Conservation (phyloP, 2,113 vertebrate species). For the Toxotes jaculatrix region DNA sequence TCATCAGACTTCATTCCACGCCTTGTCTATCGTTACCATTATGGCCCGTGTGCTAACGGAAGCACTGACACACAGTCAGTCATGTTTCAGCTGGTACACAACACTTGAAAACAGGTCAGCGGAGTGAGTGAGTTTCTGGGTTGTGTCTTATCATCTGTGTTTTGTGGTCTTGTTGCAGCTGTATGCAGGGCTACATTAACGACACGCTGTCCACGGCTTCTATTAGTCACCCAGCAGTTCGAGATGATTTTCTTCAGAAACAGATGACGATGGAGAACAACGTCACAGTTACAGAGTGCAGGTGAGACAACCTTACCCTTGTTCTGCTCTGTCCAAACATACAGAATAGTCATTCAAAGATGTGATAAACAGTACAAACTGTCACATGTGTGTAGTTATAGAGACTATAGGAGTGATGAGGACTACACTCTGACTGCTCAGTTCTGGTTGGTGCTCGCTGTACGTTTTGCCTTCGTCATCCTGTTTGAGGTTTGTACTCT, state of each 20-base stretch:
- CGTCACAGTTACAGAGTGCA: slow-evolving; percentile 85
- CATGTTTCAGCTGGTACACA: neutral
- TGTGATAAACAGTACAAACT: neutral
- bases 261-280: slow-evolving; percentile 28
- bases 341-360: neutral
- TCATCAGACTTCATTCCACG: slow-evolving; percentile 94
- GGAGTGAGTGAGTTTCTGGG: neutral
- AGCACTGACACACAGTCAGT: slow-evolving; percentile 82
- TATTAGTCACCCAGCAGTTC: slow-evolving; percentile 37
- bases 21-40: slow-evolving; percentile 89
- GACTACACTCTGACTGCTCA: slow-evolving; percentile 86
- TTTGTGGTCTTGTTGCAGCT: slow-evolving; percentile 80
- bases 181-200: slow-evolving; percentile 90
- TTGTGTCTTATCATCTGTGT: neutral
- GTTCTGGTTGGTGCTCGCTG: slow-evolving; percentile 92
- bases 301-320: slow-evolving; percentile 75
- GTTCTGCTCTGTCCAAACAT: neutral
- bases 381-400: slow-evolving; percentile 85
- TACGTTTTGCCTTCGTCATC: slow-evolving; percentile 92
- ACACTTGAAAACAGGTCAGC: neutral
- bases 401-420: slow-evolving; percentile 85
- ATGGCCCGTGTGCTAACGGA: slow-evolving; percentile 84
- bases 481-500: slow-evolving; percentile 89
- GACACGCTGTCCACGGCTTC: slow-evolving; percentile 89
- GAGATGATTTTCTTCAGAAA: slow-evolving; percentile 70